These are phyloP conservation scores for Schizotus pectinicornis DNA, from an alignment of 2,888 invertebrate genomes.

Conservation along the genomic window DNA sequence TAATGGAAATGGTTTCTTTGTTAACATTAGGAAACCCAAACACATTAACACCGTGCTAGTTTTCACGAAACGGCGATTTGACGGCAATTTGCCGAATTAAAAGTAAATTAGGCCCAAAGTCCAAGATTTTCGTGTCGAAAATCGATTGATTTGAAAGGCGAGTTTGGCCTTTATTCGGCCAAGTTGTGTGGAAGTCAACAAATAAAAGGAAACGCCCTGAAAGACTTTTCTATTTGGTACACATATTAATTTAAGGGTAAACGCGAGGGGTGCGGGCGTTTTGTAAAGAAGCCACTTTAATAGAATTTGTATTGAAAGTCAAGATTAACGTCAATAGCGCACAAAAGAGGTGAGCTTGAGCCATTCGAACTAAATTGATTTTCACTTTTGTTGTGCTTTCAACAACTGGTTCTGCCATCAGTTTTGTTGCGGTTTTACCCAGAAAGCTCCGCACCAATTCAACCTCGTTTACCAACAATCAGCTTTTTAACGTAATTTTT, in stretches of 20 bases:
- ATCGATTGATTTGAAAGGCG: slow-evolving; percentile 5
- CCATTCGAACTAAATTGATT: slow-evolving; percentile 32
- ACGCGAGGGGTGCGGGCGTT: slow-evolving; percentile 38
- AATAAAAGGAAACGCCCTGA: slow-evolving; percentile 7
- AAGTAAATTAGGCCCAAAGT: neutral
- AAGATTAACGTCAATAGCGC: slow-evolving; percentile 41
- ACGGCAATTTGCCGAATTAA: slow-evolving; percentile 6
- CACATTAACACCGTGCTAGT: slow-evolving; percentile 7
- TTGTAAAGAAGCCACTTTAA: slow-evolving; percentile 40
- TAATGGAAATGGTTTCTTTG: slow-evolving; percentile 8
- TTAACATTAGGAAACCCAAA: neutral
- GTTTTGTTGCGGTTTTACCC: too few species aligned
- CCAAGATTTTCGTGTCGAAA: slow-evolving; percentile 1
- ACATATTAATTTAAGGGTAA: slow-evolving; percentile 36
- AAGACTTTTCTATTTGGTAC: slow-evolving; percentile 9
- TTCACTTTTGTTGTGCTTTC: slow-evolving; percentile 1
- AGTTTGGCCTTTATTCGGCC: slow-evolving; percentile 2
- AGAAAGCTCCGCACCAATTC: neutral
- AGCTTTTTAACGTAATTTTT: neutral
- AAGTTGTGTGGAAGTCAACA: neutral
- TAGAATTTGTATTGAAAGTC: slow-evolving; percentile 43
- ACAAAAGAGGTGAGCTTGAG: slow-evolving; percentile 30
- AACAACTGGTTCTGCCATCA: neutral
- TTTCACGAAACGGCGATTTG: slow-evolving; percentile 14
- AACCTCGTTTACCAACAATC: neutral